phyloP scores from a whole-genome alignment of 2,888 invertebrate genomes.

The Erebia ligea region DNA sequence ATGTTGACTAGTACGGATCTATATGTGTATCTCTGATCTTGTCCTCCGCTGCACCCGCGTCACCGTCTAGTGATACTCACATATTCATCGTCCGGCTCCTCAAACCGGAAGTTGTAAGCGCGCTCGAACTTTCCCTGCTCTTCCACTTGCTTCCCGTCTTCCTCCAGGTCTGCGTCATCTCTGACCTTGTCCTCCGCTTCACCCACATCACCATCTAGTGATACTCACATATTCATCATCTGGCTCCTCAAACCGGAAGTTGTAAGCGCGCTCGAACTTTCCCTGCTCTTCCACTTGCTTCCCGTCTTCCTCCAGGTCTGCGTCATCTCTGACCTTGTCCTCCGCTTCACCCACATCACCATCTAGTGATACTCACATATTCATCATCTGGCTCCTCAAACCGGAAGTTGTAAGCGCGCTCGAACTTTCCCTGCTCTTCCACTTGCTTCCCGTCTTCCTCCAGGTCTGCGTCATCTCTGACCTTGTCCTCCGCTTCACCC shows the following conservation, averaged over 20 bases:
- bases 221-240: constrained; percentile 92
- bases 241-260: constrained; percentile 98
- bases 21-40: no score
- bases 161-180: constrained; percentile 59
- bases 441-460: constrained; percentile 90
- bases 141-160: constrained; percentile 91
- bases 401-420: constrained; percentile 97
- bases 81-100: constrained; percentile 97
- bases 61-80: constrained; percentile 67
- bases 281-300: constrained; percentile 91
- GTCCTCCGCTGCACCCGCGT: no score
- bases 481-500: constrained; percentile 71
- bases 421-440: constrained; percentile 94
- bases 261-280: constrained; percentile 96
- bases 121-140: constrained; percentile 95
- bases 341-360: constrained; percentile 66
- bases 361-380: constrained; percentile 82
- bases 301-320: constrained; percentile 87
- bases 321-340: constrained; percentile 66
- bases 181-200: no score
- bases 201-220: neutral
- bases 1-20: no score
- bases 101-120: constrained; percentile 97
- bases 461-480: constrained; percentile 70
- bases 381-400: constrained; percentile 98